phyloP scores from a whole-genome alignment of 2,888 invertebrate species.

The Tenthredo livida region DNA sequence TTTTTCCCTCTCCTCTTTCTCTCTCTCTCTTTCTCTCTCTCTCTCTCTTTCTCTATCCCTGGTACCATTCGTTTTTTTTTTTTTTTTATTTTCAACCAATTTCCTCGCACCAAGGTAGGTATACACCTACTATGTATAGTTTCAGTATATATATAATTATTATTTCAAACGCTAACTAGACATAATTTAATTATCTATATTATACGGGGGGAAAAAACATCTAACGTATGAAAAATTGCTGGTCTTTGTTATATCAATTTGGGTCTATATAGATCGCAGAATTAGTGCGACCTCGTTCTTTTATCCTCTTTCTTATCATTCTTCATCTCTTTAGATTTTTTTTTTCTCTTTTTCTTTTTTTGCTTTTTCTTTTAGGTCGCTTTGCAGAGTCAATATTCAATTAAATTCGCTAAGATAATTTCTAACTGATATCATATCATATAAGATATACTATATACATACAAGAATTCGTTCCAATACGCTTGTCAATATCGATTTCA shows the following conservation, averaged over 20 bases:
- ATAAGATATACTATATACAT: neutral
- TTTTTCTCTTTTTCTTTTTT: neutral
- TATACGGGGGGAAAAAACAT: conserved; percentile 62
- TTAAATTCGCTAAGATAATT: neutral
- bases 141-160: conserved; percentile 59
- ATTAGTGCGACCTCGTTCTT: conserved; percentile 20
- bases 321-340: neutral
- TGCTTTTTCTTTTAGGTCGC: neutral
- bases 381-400: conserved; percentile 7
- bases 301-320: neutral
- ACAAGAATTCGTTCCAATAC: neutral
- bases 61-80: conserved; percentile 40
- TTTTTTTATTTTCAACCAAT: neutral
- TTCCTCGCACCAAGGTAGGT: neutral
- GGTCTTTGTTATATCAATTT: conserved; percentile 36
- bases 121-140: neutral
- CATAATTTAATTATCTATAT: conserved; percentile 8
- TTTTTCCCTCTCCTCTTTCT: neutral
- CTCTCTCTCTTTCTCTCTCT: conserved; percentile 39
- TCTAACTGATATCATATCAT: neutral
- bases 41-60: conserved; percentile 51
- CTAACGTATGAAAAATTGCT: conserved; percentile 67
- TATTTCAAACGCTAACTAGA: conserved; percentile 66
- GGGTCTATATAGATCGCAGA: conserved; percentile 19
- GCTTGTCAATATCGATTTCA: conserved; percentile 16